These are phyloP conservation scores for Poicephalus meyeri DNA, from an alignment of 2,113 vertebrate genomes.

Conservation along the genomic window DNA sequence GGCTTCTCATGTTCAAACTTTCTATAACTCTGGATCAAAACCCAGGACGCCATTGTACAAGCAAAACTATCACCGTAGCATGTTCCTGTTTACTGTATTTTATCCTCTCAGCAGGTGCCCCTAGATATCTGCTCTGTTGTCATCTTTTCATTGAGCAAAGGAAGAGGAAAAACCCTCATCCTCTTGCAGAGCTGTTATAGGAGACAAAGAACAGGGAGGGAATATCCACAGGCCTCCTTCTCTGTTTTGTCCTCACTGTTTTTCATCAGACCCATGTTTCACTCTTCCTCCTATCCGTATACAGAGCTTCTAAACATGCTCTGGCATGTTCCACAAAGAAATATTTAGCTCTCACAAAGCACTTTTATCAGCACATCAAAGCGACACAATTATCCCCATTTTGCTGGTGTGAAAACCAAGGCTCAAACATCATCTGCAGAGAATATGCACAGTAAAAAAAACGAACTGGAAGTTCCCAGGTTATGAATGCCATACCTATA, in stretches of 20 bases:
- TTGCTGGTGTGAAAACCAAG: not conserved
- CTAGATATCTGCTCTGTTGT: not conserved
- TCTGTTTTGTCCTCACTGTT: not conserved
- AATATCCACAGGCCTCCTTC: not conserved
- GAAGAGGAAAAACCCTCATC: not conserved
- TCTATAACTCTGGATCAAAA: slow-evolving; percentile 22
- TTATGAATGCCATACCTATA: accelerated
- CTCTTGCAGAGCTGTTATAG: not conserved
- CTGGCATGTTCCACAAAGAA: not conserved
- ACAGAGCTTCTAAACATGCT: not conserved
- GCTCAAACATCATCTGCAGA: not conserved
- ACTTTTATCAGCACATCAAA: slow-evolving; percentile 23
- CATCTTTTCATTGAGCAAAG: not conserved
- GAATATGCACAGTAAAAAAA: not conserved
- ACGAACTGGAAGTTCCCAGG: not conserved
- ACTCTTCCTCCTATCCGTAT: not conserved
- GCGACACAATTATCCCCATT: not conserved
- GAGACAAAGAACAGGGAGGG: slow-evolving; percentile 13
- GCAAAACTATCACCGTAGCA: not conserved
- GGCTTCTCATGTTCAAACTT: slow-evolving; percentile 22
- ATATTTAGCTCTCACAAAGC: slow-evolving; percentile 12
- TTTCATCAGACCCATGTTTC: not conserved
- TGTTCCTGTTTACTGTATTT: slow-evolving; percentile 20
- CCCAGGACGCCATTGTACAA: not conserved
- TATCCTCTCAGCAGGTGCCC: slow-evolving; percentile 5